Evolutionary conservation across 1,140 invertebrate genomes (phyloP), one percentile per base, ranked within the genome.

Genomic region (Diorhabda carinulata): DNA sequence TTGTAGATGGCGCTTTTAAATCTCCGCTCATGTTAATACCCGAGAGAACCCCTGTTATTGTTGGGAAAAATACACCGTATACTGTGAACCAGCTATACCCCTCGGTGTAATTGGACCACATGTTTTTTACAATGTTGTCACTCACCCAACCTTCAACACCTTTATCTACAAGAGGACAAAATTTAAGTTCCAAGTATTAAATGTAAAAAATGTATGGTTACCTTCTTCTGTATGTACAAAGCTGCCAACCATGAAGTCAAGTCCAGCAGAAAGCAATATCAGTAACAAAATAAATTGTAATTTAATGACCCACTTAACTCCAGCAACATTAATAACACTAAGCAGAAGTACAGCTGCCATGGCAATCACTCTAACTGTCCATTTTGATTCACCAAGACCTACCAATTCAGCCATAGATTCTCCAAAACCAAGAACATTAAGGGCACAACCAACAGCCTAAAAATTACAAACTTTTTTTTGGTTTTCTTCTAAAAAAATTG

Each of bases 21-120:
- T 99, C 96, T 8, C 96, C 96, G 82, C 95, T 97, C 96, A 99
- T 98, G 81, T 98, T 98, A 72, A 98, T 94, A 58, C 97, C 97
- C 58, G 96, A 95, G 68, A 98, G 85, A 61, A 98, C 93, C 42
- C 95, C 95, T 67, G 95, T 93, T 64, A 97, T 89, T 61, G 96
- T 94, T 63, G 96, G 92, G 83, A 98, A 95, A 83, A 97, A 96
- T n/a, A 97, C 92, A 57, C 94, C 95, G 82, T 96, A 95, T 60
- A 96, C 93, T 9, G 90, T 93, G 80, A 97, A 97, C 92, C 94
- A 96, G 67, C 87, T 91, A 72, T 94, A 90, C 10, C 87, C 88
- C 64, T 91, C 84, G 66, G 88, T 84, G 83, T 95, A 98, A 62
- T 88, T 83, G 1, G 95, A 86, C 80, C 90, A 91, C 40, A 92